Conservation (phyloP, 2,113 vertebrate genomes). For the Phoxinus phoxinus region DNA sequence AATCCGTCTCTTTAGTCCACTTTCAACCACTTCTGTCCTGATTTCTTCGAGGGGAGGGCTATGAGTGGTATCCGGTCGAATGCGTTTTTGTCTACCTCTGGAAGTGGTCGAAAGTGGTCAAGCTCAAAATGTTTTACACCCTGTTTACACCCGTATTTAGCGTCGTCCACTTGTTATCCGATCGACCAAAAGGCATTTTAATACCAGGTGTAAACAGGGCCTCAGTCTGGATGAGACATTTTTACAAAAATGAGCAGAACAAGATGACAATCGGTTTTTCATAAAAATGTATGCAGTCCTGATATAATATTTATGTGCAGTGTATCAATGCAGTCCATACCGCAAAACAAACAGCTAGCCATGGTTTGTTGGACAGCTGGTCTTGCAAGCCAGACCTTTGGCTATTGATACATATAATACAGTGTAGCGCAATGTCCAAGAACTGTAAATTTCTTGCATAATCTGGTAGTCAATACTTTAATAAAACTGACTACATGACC, state of each 20-base stretch:
- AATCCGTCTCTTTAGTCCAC: too few species aligned
- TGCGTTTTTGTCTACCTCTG: too few species aligned
- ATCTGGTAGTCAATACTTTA: not conserved
- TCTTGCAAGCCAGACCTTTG: not conserved
- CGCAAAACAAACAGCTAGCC: not conserved
- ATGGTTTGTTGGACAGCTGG: not conserved
- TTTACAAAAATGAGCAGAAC: not conserved
- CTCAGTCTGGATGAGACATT: not conserved
- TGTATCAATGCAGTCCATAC: not conserved
- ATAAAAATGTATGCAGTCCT: not conserved
- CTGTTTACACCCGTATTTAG: too few species aligned
- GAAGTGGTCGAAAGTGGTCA: too few species aligned
- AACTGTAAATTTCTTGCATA: not conserved
- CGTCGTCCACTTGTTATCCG: too few species aligned
- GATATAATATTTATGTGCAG: slow-evolving; percentile 24
- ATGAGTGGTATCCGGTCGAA: too few species aligned
- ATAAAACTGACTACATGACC: slow-evolving; percentile 1
- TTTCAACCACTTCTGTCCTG: too few species aligned
- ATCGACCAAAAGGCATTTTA: too few species aligned
- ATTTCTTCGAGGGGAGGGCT: too few species aligned
- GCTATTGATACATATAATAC: not conserved
- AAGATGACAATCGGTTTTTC: not conserved
- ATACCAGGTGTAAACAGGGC: too few species aligned
- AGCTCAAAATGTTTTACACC: too few species aligned
- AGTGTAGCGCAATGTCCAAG: not conserved